Conservation (phyloP, 2,888 invertebrate species). For the Phlogophora meticulosa region DNA sequence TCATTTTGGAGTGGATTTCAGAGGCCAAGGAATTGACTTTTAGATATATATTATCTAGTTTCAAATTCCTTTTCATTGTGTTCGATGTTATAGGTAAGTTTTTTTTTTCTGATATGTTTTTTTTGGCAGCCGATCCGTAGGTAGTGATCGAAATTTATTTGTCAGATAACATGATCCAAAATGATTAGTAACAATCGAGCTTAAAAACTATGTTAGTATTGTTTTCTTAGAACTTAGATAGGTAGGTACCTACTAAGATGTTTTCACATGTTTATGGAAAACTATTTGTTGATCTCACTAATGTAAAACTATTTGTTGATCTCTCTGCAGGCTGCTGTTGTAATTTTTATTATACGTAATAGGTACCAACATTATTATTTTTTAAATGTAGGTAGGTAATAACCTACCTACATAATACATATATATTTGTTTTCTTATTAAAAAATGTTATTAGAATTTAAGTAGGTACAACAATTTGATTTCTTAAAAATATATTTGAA, state of each 20-base stretch:
- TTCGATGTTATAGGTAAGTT: no score
- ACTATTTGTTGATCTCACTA: constrained; percentile 2
- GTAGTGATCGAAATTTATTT: no score
- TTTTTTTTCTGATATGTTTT: no score
- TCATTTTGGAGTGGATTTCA: no score
- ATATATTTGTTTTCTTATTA: constrained; percentile 20
- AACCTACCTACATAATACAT: no score
- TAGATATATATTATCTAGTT: no score
- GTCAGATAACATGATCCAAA: no score
- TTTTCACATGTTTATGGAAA: constrained; percentile 12
- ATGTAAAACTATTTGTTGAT: constrained; percentile 12
- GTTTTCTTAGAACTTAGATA: constrained; percentile 13
- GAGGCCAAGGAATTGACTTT: no score
- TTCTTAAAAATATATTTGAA: constrained; percentile 17
- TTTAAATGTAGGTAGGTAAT: constrained; percentile 11
- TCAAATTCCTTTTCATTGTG: no score
- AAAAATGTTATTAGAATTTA: constrained; percentile 20
- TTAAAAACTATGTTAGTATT: no score
- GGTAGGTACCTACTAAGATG: constrained; percentile 15
- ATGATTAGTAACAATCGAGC: no score
- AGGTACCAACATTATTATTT: constrained; percentile 11
- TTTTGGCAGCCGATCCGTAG: no score
- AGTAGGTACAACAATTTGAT: constrained; percentile 19
- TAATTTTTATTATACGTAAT: constrained; percentile 9
- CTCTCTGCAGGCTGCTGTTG: constrained; percentile 11